These are phyloP conservation scores for Sphaerophoria taeniata DNA, from an alignment of 2,888 invertebrate species.

Conservation along the genomic window DNA sequence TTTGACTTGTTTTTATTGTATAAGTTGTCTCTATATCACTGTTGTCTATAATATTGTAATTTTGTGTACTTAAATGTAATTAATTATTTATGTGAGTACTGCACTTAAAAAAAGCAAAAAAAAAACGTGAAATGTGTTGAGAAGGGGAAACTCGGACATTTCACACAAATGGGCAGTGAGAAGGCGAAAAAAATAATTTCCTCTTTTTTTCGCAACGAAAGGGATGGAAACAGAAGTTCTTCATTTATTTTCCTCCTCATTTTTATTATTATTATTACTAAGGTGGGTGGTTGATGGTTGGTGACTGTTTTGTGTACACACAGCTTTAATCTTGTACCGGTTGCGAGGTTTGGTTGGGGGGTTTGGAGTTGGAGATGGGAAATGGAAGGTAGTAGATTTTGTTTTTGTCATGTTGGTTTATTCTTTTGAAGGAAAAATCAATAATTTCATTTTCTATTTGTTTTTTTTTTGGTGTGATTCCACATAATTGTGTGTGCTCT, in stretches of 20 bases:
- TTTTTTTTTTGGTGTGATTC: background rate
- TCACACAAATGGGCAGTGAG: background rate
- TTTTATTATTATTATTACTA: conserved; percentile 65
- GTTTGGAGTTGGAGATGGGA: background rate
- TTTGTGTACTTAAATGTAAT: conserved; percentile 72
- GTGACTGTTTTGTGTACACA: conserved; percentile 51
- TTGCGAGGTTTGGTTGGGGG: background rate
- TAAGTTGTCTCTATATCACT: conserved; percentile 47
- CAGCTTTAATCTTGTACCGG: conserved; percentile 41
- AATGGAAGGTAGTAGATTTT: conserved; percentile 23
- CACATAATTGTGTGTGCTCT: conserved; percentile 53
- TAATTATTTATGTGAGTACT: conserved; percentile 69
- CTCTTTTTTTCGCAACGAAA: conserved; percentile 45
- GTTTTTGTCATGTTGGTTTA: conserved; percentile 26
- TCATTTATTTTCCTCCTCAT: conserved; percentile 26
- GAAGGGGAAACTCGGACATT: conserved; percentile 24
- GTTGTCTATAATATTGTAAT: conserved; percentile 60
- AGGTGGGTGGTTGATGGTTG: conserved; percentile 63
- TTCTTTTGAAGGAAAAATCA: conserved; percentile 54
- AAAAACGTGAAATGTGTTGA: background rate
- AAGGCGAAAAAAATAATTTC: conserved; percentile 30
- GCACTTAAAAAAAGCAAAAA: background rate
- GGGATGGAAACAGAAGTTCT: conserved; percentile 71
- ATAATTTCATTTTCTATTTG: conserved; percentile 55
- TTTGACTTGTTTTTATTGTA: conserved; percentile 36